phyloP scores from a whole-genome alignment of 2,113 vertebrate genomes.

The Rana temporaria region DNA sequence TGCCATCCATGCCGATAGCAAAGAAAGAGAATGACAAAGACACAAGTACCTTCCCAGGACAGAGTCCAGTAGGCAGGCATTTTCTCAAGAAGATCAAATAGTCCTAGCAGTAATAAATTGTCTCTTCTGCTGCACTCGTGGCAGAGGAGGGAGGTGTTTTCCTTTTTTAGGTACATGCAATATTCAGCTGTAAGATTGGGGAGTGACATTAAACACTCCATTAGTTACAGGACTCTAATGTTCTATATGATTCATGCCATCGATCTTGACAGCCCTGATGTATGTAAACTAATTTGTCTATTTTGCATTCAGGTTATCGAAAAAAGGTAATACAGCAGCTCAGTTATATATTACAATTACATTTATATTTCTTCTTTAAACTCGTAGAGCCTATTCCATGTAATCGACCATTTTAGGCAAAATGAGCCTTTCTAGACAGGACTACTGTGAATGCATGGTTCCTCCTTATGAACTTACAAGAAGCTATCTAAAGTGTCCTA shows the following conservation, averaged over 20 bases:
- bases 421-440: no score
- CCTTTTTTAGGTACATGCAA: slow-evolving; percentile 10
- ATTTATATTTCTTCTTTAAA: no score
- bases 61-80: not conserved
- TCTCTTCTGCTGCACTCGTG: slow-evolving; percentile 14
- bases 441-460: no score
- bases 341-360: no score
- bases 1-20: slow-evolving; percentile 42
- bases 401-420: no score
- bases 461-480: no score
- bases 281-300: not conserved
- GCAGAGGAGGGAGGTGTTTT: slow-evolving; percentile 35
- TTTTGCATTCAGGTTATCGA: not conserved
- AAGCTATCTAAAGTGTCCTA: no score
- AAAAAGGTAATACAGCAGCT: no score
- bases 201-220: slow-evolving; percentile 1
- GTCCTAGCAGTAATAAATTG: slow-evolving; percentile 28
- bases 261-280: not conserved
- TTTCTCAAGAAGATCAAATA: slow-evolving; percentile 53
- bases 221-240: slow-evolving; percentile 58
- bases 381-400: no score
- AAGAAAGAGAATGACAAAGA: slow-evolving; percentile 15
- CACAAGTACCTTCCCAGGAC: slow-evolving; percentile 47
- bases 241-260: not conserved
- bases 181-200: slow-evolving; percentile 13